Conservation (phyloP, 2,797 vertebrate species). For the Columba guinea region DNA sequence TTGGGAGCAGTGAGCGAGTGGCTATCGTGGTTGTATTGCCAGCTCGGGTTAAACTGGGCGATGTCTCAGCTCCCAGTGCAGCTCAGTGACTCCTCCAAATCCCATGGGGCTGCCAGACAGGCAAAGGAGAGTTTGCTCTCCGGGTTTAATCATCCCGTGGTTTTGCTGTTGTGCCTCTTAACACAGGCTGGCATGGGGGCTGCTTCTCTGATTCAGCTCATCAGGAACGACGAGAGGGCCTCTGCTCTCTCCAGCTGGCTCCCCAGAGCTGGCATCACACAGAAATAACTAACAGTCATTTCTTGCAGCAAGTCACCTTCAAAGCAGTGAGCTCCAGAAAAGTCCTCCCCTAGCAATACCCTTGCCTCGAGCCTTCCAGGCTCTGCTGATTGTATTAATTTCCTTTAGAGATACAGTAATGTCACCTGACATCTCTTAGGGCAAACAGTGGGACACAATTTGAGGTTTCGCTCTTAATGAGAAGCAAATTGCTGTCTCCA, state of each 20-base stretch:
- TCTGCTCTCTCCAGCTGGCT: neutral
- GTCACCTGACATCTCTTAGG: neutral
- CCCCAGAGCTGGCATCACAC: neutral
- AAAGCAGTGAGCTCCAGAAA: neutral
- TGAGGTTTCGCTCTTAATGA: neutral
- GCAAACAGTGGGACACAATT: neutral
- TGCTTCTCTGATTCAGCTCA: neutral
- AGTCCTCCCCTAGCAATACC: neutral
- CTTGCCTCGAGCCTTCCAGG: neutral
- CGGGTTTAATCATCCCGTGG: neutral
- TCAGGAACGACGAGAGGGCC: neutral
- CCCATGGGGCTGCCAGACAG: rapidly evolving
- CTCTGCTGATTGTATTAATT: neutral
- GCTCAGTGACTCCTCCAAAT: neutral
- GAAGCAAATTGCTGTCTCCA: neutral
- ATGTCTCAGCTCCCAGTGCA: neutral
- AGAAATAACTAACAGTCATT: neutral
- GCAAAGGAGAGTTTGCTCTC: neutral
- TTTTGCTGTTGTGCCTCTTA: neutral
- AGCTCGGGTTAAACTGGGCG: too few relatives aligned
- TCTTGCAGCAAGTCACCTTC: neutral
- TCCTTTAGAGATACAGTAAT: neutral
- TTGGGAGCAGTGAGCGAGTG: too few relatives aligned
- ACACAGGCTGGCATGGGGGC: neutral
- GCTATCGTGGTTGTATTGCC: too few relatives aligned